These are phyloP conservation scores for Peribatodes rhomboidaria DNA, from an alignment of 2,888 invertebrate species.

Conservation along the genomic window DNA sequence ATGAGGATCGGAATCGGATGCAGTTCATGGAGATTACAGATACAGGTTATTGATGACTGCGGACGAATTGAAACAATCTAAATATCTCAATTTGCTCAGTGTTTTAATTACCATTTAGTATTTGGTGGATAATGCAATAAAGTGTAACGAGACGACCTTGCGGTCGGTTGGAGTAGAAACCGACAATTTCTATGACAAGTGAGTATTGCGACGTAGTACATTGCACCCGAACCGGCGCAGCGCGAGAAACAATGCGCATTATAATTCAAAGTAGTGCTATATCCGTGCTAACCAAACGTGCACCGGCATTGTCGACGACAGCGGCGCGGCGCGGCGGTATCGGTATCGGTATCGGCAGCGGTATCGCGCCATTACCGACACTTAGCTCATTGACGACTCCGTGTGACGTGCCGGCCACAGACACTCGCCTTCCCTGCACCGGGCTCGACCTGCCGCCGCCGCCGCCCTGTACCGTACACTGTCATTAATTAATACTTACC, in stretches of 20 bases:
- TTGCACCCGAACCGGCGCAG: slow-evolving; percentile 77
- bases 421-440: slow-evolving; percentile 16
- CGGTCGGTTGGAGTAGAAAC: slow-evolving; percentile 65
- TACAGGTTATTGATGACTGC: slow-evolving; percentile 35
- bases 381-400: slow-evolving; percentile 60
- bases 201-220: slow-evolving; percentile 77
- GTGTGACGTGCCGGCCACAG: slow-evolving; percentile 38
- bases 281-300: slow-evolving; percentile 81
- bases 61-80: slow-evolving; percentile 30
- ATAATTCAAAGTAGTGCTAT: slow-evolving; percentile 83
- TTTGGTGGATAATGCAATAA: slow-evolving; percentile 50
- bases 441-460: slow-evolving; percentile 1
- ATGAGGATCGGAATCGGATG: slow-evolving; percentile 36
- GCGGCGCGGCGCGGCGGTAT: too few species aligned
- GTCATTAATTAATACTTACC: slow-evolving; percentile 29
- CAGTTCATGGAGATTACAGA: slow-evolving; percentile 29
- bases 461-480: slow-evolving; percentile 17
- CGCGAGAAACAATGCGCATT: slow-evolving; percentile 83
- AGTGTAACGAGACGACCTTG: slow-evolving; percentile 64
- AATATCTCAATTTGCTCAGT: slow-evolving; percentile 39
- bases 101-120: slow-evolving; percentile 44
- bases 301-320: slow-evolving; percentile 62
- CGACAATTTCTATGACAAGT: slow-evolving; percentile 81
- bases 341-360: too few species aligned
- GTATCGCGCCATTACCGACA: slow-evolving; percentile 57